A percentile compares a stretch with the other conserved stretches of the same genome.
Evolutionary conservation across 2,888 invertebrate genomes (phyloP).

Genomic region (Podotricha telesiphe): DNA sequence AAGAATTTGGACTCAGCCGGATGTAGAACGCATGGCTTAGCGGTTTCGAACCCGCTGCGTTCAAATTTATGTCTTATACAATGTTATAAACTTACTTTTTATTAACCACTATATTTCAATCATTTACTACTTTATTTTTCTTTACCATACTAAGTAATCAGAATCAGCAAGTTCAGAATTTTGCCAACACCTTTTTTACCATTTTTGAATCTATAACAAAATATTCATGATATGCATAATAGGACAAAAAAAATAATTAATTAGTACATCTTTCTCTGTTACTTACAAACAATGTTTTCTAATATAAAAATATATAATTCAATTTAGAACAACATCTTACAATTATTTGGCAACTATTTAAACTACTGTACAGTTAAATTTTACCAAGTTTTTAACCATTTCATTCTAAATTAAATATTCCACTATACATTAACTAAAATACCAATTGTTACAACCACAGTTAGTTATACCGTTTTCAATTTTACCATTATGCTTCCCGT

Average conservation of each 20-base stretch:
- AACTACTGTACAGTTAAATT: background rate
- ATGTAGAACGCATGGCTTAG: too few species aligned
- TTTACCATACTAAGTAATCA: background rate
- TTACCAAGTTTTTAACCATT: background rate
- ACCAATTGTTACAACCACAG: conserved; percentile 57
- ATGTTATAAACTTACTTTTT: background rate
- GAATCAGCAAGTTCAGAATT: conserved; percentile 20
- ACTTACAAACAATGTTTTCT: background rate
- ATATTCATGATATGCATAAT: conserved; percentile 7
- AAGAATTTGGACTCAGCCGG: too few species aligned
- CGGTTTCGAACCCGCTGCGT: too few species aligned
- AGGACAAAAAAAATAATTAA: background rate
- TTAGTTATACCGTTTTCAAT: conserved; percentile 42
- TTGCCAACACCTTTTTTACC: conserved; percentile 23
- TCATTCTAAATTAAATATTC: background rate
- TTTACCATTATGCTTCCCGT: conserved; percentile 42
- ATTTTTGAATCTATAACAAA: conserved; percentile 32
- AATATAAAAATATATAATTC: background rate
- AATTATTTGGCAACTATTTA: conserved; percentile 16
- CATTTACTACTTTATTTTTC: background rate
- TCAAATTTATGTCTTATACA: background rate
- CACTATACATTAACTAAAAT: conserved; percentile 51
- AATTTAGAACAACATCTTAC: background rate
- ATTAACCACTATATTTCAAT: background rate
- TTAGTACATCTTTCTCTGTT: background rate